Evolutionary conservation across 1,140 invertebrate genomes (phyloP).

Genomic region (Microplitis mediator): DNA sequence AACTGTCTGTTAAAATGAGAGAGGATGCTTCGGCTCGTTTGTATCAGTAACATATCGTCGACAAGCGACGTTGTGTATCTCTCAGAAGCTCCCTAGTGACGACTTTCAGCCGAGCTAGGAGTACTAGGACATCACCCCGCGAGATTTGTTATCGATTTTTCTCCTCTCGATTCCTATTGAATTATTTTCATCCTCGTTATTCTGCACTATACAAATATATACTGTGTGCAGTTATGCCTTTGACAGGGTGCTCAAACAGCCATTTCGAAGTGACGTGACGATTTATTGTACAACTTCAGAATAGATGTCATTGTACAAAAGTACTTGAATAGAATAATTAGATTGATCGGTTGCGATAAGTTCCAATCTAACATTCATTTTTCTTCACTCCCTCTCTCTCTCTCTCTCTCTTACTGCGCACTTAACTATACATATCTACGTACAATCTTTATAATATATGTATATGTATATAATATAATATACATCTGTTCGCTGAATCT

Average conservation of each 20-base stretch:
- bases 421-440: not conserved
- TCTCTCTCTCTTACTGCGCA: too few relatives aligned
- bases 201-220: not conserved
- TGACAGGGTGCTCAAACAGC: not conserved
- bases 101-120: constrained; percentile 1
- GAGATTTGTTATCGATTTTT: constrained; percentile 22
- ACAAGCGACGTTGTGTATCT: constrained; percentile 12
- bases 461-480: too few relatives aligned
- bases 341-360: constrained; percentile 27
- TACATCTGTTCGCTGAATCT: not conserved
- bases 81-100: constrained; percentile 19
- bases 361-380: not conserved
- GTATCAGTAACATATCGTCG: constrained; percentile 12
- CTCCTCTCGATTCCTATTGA: not conserved
- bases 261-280: not conserved
- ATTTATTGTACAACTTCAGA: constrained; percentile 1
- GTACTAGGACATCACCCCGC: not conserved
- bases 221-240: not conserved
- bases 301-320: not conserved
- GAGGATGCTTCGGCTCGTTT: not conserved
- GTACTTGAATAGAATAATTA: constrained; percentile 27
- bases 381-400: not conserved
- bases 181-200: not conserved
- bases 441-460: too few relatives aligned
- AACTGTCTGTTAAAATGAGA: too few relatives aligned